Conservation (phyloP, 2,113 vertebrate species). For the rabbit (Oryctolagus cuniculus) region DNA sequence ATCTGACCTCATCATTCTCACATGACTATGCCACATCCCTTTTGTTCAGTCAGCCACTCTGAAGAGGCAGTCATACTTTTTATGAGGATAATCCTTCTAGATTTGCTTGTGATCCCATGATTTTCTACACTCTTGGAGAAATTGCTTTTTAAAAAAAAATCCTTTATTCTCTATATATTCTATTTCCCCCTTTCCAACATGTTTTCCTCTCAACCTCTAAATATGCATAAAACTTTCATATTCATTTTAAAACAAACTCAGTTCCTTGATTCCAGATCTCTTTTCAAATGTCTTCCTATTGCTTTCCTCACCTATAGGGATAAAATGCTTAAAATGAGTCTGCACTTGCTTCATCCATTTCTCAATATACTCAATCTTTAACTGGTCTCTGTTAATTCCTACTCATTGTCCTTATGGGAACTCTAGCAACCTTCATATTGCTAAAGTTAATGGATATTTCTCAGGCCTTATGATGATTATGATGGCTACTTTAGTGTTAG, state of each 20-base stretch:
- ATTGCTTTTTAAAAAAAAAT: background rate
- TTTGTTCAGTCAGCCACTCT: background rate
- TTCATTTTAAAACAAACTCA: constrained; percentile 23
- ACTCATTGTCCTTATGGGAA: background rate
- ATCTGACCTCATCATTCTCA: background rate
- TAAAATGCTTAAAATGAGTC: background rate
- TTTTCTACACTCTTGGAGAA: background rate
- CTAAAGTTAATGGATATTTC: background rate
- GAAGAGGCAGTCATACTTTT: background rate
- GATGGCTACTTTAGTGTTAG: background rate
- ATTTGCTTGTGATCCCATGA: background rate
- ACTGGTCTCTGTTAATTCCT: background rate
- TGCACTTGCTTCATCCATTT: background rate
- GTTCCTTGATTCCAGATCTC: background rate
- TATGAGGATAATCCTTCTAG: background rate
- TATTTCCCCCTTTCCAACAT: background rate
- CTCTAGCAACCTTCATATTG: background rate
- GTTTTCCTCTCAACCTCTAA: background rate
- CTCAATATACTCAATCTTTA: background rate
- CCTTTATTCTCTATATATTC: background rate
- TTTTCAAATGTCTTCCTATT: background rate
- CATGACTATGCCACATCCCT: background rate
- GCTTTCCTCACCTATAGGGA: background rate
- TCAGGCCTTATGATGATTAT: background rate
- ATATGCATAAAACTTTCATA: background rate